These are phyloP conservation scores for Mallotus villosus DNA, from an alignment of 2,797 vertebrate species.

Conservation along the genomic window DNA sequence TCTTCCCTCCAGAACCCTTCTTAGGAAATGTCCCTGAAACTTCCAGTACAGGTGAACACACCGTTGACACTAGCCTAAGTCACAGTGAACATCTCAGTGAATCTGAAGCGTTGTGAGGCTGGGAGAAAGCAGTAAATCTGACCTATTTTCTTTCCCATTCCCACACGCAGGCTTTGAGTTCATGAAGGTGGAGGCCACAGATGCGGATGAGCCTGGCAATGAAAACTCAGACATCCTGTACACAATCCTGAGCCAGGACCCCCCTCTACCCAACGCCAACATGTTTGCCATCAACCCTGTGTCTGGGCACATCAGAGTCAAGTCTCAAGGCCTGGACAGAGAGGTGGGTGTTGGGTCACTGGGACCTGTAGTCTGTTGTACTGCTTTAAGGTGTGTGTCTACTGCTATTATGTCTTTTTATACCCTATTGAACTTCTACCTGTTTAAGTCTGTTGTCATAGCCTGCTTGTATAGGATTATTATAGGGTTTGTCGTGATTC, in stretches of 20 bases:
- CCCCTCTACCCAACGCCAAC: background rate
- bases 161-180: slow-evolving; percentile 74
- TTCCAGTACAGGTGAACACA: slow-evolving; percentile 70
- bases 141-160: background rate
- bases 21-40: slow-evolving; percentile 78
- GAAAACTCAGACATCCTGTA: slow-evolving; percentile 77
- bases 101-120: background rate
- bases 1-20: slow-evolving; percentile 75
- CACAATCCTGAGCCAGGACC: slow-evolving; percentile 71
- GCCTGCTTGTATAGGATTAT: too few relatives aligned
- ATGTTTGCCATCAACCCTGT: slow-evolving; percentile 78
- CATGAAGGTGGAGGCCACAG: slow-evolving; percentile 79
- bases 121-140: background rate
- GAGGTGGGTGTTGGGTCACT: slow-evolving; percentile 75
- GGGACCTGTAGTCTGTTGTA: too few relatives aligned
- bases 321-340: slow-evolving; percentile 72
- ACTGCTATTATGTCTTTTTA: too few relatives aligned
- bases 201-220: slow-evolving; percentile 66
- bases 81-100: background rate
- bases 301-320: slow-evolving; percentile 77
- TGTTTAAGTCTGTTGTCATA: background rate
- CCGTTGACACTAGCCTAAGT: background rate
- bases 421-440: too few relatives aligned
- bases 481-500: too few relatives aligned
- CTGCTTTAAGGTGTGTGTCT: too few relatives aligned